Evolutionary conservation across 2,113 vertebrate species (phyloP).

Genomic region (Sturnira hondurensis): DNA sequence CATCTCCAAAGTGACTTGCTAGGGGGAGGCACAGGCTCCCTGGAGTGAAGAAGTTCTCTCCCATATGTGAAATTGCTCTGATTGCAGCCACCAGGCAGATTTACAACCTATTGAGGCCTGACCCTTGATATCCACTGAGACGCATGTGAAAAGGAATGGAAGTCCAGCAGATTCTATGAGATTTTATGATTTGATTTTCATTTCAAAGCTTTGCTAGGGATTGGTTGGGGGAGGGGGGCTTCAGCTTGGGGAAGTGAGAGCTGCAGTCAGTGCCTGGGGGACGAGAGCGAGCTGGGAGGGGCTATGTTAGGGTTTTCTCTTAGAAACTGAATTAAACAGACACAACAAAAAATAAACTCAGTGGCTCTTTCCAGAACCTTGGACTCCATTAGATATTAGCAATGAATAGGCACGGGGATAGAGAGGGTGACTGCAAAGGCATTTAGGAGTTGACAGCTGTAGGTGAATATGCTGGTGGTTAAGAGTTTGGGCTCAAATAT

Average conservation of each 20-base stretch:
- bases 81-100: neutral
- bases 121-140: neutral
- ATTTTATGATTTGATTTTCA: constrained; percentile 54
- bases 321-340: neutral
- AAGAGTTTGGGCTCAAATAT: neutral
- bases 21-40: no score
- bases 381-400: neutral
- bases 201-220: constrained; percentile 15
- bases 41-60: neutral
- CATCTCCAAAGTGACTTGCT: neutral
- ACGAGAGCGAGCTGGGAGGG: neutral
- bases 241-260: neutral
- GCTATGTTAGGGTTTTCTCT: neutral
- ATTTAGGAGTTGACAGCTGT: neutral
- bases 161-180: neutral
- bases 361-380: neutral
- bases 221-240: no score
- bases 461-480: neutral
- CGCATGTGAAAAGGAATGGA: constrained; percentile 25
- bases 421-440: neutral
- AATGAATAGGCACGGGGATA: neutral
- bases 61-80: constrained; percentile 7
- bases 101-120: neutral
- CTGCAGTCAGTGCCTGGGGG: neutral
- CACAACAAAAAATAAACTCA: neutral